A percentile compares a stretch with the other conserved stretches of the same genome.
Evolutionary conservation across 2,797 vertebrate species (phyloP).

Genomic region (Microtus californicus): DNA sequence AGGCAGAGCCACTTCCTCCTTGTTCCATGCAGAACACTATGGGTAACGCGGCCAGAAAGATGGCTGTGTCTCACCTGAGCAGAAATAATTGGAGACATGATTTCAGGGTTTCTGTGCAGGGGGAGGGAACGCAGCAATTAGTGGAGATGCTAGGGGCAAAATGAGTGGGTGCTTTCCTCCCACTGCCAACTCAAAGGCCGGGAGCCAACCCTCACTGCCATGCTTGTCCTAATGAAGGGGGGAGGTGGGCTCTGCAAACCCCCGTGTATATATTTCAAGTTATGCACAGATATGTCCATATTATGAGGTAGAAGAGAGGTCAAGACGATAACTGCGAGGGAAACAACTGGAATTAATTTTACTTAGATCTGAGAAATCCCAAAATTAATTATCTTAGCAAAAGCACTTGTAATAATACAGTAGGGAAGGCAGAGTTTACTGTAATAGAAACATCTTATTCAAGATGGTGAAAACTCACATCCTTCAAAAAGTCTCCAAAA

Average conservation of each 20-base stretch:
- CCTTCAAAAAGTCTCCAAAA: slow-evolving; percentile 41
- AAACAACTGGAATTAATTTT: slow-evolving; percentile 11
- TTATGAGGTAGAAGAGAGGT: neutral
- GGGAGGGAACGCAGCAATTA: slow-evolving; percentile 62
- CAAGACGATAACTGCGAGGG: neutral
- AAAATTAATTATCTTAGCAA: slow-evolving; percentile 51
- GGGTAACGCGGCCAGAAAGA: slow-evolving; percentile 34
- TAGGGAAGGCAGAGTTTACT: slow-evolving; percentile 43
- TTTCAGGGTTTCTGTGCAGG: slow-evolving; percentile 69
- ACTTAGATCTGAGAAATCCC: neutral
- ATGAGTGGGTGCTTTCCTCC: slow-evolving; percentile 50
- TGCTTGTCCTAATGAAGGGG: slow-evolving; percentile 18
- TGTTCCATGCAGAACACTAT: neutral
- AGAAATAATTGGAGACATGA: slow-evolving; percentile 68
- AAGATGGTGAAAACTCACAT: slow-evolving; percentile 56
- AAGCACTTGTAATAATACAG: slow-evolving; percentile 8
- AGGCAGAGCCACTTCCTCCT: slow-evolving; percentile 45
- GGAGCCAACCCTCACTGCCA: slow-evolving; percentile 1
- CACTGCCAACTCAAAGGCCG: slow-evolving; percentile 39
- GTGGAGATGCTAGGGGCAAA: slow-evolving; percentile 63
- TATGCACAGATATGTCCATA: neutral
- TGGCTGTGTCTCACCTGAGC: slow-evolving; percentile 51
- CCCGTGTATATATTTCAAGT: neutral
- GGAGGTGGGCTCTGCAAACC: neutral
- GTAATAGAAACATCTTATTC: slow-evolving; percentile 63